Base-by-base conservation (phyloP, 92 coral and sea anemone species). In the Palythoa grandis region DNA sequence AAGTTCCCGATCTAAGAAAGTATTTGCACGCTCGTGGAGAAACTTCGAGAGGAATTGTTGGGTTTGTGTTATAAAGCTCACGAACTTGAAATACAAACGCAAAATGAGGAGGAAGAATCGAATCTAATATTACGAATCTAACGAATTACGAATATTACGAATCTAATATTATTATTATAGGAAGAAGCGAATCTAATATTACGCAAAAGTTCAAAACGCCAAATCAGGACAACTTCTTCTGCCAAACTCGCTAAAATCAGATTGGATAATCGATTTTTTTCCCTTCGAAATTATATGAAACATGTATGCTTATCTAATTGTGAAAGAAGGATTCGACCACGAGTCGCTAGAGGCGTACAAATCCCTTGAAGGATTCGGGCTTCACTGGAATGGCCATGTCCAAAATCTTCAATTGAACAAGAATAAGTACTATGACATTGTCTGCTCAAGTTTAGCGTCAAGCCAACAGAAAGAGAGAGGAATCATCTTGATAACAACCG, bases 301-400 rank as follows among this genome's bases (percentile, higher is more conserved):
- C 50, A 71, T 71, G 70, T 60, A 80, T 85, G 87, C 82, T 54
- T 87, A 87, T 80, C 73, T 71, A 43, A 87, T 20, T 79, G 69
- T 72, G 74, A 29, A 29, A 29, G 35, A 29, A 29, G 35, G 35
- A 29, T 29, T 29, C 35, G 35, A 29, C 35, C 35, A 87, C 82
- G 63, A 87, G 75, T 40, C 71, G n/a, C 56, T 78, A 56, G 78
- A 87, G 73, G 89, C 85, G 38, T 86, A 39, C 70, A 86, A 86
- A 69, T 77, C 89, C 0, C 70, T 77, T 19, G 89, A 67, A 76
- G 78, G 85, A 6, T 86, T 22, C 48, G 40, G 77, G 72, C 85
- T 78, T 5, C 88, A 83, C 73, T 83, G 88, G 91, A 82, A 88
- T 84, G 91, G 91, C 50, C 91, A 88, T 70, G 86, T 69, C 7